phyloP scores from a whole-genome alignment of 2,113 vertebrate genomes.

The Amphilophus citrinellus region DNA sequence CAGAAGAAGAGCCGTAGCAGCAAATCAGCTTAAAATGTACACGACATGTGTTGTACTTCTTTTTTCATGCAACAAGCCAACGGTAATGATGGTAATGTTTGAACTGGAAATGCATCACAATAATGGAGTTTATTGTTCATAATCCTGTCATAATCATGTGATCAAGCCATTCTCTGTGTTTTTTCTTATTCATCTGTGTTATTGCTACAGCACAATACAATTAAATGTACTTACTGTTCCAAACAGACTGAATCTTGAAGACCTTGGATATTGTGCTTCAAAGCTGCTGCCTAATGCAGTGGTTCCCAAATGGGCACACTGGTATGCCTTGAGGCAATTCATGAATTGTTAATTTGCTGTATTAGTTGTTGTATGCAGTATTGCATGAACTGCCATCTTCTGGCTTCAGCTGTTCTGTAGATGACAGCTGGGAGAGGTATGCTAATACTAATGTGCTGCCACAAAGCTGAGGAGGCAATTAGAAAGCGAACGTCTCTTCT shows the following conservation, averaged over 20 bases:
- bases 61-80: too few relatives aligned
- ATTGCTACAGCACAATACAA: too few relatives aligned
- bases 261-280: background rate
- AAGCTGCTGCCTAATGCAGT: rapidly evolving
- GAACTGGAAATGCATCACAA: rapidly evolving
- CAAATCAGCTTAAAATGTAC: too few relatives aligned
- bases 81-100: background rate
- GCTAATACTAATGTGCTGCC: background rate
- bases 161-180: background rate
- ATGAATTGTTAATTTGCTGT: background rate
- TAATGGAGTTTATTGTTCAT: background rate
- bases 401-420: background rate
- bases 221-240: rapidly evolving
- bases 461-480: background rate
- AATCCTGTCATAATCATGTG: background rate
- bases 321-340: background rate
- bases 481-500: background rate
- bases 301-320: background rate
- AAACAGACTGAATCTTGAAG: background rate
- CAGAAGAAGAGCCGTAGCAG: background rate
- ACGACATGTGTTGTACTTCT: too few relatives aligned
- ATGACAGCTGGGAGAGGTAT: background rate
- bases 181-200: background rate
- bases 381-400: background rate
- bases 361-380: background rate